Evolutionary conservation across 2,797 vertebrate species (phyloP).

Genomic region (Apogon talboti): DNA sequence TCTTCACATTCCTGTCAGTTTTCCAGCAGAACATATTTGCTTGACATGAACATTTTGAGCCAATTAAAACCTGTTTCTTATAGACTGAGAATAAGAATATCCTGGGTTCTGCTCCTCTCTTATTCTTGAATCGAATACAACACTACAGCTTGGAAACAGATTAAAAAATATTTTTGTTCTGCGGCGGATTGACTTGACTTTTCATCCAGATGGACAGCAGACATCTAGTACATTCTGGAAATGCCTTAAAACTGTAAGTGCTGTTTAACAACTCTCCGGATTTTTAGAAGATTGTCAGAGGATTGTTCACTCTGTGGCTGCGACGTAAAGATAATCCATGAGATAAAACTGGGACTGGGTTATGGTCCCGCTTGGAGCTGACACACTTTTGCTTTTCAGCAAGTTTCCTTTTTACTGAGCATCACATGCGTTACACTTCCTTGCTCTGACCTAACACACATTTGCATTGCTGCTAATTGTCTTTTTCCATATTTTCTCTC

Average conservation of each 20-base stretch:
- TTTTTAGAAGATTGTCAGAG: neutral
- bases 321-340: neutral
- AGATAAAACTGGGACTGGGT: neutral
- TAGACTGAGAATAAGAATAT: slow-evolving; percentile 12
- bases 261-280: no score
- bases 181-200: no score
- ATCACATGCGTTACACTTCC: neutral
- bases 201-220: slow-evolving; percentile 6
- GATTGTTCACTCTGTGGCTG: neutral
- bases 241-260: neutral
- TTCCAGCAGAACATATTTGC: neutral
- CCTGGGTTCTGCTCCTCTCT: slow-evolving; percentile 20
- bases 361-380: slow-evolving; percentile 6
- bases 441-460: neutral
- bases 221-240: slow-evolving; percentile 6
- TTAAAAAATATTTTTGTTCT: slow-evolving; percentile 1
- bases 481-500: neutral
- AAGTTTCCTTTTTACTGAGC: neutral
- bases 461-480: neutral
- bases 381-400: no score
- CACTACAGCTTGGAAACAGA: slow-evolving; percentile 25
- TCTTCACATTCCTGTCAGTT: no score
- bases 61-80: slow-evolving; percentile 27
- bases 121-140: slow-evolving; percentile 7
- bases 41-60: slow-evolving; percentile 14